Percentiles rank a stretch among this genome's conserved stretches.
Conservation (phyloP, 2,888 invertebrate genomes). For the Minunthozetes semirufus region DNA sequence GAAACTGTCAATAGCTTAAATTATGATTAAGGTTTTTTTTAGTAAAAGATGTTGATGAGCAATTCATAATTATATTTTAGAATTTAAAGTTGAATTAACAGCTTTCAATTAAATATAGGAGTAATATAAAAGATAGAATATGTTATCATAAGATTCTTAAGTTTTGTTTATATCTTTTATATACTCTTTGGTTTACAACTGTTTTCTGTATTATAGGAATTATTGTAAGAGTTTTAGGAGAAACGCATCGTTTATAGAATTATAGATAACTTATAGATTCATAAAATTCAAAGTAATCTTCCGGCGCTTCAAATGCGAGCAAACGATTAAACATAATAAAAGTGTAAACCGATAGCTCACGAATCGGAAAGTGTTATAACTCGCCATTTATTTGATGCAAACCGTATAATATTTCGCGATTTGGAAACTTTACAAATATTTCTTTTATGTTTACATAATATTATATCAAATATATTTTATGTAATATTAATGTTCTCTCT, state of each 20-base stretch:
- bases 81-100: too few species aligned
- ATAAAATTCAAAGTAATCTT: neutral
- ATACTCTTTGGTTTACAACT: too few species aligned
- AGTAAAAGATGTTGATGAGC: too few species aligned
- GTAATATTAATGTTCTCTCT: neutral
- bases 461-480: neutral
- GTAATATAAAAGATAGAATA: too few species aligned
- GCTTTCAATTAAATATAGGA: too few species aligned
- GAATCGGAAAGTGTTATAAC: neutral
- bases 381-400: neutral
- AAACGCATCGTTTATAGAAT: neutral
- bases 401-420: neutral
- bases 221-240: neutral
- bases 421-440: conserved; percentile 18
- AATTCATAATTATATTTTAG: too few species aligned
- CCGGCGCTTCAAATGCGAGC: neutral
- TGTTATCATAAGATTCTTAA: too few species aligned
- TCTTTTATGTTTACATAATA: neutral
- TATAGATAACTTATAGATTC: conserved; percentile 19
- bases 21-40: too few species aligned
- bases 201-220: too few species aligned
- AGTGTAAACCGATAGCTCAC: conserved; percentile 2
- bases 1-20: too few species aligned
- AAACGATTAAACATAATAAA: conserved; percentile 12
- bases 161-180: too few species aligned